These are phyloP conservation scores for Pocota personata DNA, from an alignment of 2,888 invertebrate genomes.

Conservation along the genomic window DNA sequence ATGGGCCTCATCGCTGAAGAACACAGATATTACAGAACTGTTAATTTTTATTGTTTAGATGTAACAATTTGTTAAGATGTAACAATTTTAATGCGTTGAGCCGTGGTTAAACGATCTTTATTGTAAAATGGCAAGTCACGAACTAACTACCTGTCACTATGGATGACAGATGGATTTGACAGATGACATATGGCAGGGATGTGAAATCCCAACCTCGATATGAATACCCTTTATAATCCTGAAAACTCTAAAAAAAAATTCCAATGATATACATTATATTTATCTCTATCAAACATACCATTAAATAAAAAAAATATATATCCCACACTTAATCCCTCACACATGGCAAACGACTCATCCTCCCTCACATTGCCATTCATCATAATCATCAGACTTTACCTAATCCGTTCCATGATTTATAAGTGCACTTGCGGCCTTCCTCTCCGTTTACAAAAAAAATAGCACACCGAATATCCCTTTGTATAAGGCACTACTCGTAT, in stretches of 20 bases:
- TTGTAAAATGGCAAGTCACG: no score
- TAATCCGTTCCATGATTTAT: constrained; percentile 53
- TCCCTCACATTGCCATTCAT: background rate
- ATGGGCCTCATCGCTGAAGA: no score
- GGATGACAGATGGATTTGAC: no score
- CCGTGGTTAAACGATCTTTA: no score
- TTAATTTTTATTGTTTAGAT: no score
- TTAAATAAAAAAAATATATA: background rate
- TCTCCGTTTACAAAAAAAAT: background rate
- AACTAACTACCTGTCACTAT: no score
- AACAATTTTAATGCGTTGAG: no score
- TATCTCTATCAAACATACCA: background rate
- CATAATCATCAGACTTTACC: constrained; percentile 40
- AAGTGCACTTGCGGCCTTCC: constrained; percentile 17
- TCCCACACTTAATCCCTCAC: background rate
- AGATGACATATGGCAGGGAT: no score
- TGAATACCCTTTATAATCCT: no score
- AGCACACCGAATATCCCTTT: background rate
- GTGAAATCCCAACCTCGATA: no score
- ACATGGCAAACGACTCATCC: background rate
- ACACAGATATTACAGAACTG: no score
- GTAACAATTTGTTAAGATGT: no score
- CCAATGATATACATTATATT: background rate
- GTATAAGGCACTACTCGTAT: background rate
- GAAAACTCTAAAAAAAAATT: background rate